A percentile compares a stretch with the other conserved stretches of the same genome.
Evolutionary conservation across 2,888 invertebrate genomes (phyloP).

Genomic region (Sclerodermus sp.): DNA sequence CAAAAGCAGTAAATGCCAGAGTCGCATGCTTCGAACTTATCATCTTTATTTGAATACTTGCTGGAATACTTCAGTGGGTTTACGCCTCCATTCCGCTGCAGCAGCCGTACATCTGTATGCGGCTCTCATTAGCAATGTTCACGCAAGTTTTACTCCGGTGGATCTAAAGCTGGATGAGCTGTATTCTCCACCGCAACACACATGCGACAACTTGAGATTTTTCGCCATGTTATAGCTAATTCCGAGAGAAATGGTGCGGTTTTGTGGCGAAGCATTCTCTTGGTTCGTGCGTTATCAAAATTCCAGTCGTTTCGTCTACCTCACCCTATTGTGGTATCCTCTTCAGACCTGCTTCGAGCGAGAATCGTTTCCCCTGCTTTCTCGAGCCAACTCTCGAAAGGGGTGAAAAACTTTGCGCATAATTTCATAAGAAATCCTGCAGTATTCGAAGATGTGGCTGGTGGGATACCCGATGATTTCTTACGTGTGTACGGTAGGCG

Average conservation of each 20-base stretch:
- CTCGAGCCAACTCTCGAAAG: background rate
- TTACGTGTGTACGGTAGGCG: slow-evolving; percentile 25
- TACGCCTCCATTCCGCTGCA: too few relatives aligned
- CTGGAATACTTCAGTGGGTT: too few relatives aligned
- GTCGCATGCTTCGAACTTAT: too few relatives aligned
- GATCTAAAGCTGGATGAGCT: too few relatives aligned
- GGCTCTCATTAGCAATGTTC: too few relatives aligned
- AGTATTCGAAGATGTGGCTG: too few relatives aligned
- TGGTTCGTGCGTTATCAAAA: slow-evolving; percentile 36
- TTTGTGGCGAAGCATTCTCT: slow-evolving; percentile 25
- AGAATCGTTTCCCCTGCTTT: slow-evolving; percentile 16
- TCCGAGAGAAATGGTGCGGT: slow-evolving; percentile 25
- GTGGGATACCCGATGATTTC: slow-evolving; percentile 24
- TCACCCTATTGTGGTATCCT: slow-evolving; percentile 4
- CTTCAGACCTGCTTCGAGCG: background rate
- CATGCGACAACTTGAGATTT: too few relatives aligned
- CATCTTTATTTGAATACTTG: too few relatives aligned
- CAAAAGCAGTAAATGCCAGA: too few relatives aligned
- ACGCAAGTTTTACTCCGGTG: too few relatives aligned
- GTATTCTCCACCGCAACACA: too few relatives aligned
- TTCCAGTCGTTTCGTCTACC: slow-evolving; percentile 23
- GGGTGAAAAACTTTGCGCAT: slow-evolving; percentile 21
- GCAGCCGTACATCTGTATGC: too few relatives aligned
- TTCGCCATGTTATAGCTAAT: slow-evolving; percentile 1
- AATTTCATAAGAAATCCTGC: slow-evolving; percentile 28